These are phyloP conservation scores for Neotoxoptera formosana DNA, from an alignment of 1,140 invertebrate species.

Conservation along the genomic window DNA sequence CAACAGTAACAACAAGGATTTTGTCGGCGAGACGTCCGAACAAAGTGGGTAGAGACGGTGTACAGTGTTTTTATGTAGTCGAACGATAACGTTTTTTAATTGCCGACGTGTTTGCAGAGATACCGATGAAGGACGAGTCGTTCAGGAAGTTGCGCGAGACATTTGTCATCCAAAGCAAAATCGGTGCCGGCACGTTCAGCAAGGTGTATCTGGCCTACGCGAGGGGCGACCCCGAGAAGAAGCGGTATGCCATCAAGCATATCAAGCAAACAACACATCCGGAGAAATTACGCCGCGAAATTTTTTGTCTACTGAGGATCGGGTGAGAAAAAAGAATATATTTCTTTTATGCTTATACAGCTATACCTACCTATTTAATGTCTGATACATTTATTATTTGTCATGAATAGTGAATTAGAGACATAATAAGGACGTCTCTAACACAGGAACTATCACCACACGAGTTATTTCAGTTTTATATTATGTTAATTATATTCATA, in stretches of 20 bases:
- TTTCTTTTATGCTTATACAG: background rate
- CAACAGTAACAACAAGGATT: background rate
- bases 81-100: background rate
- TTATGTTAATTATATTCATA: background rate
- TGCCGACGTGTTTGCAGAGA: background rate
- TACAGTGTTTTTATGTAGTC: background rate
- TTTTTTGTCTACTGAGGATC: slow-evolving; percentile 80
- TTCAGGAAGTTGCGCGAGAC: slow-evolving; percentile 63
- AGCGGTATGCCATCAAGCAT: slow-evolving; percentile 81
- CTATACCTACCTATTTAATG: background rate
- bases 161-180: slow-evolving; percentile 74
- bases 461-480: background rate
- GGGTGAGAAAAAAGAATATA: slow-evolving; percentile 69
- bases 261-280: slow-evolving; percentile 84
- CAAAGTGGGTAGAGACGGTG: background rate
- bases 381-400: background rate
- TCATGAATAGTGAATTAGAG: background rate
- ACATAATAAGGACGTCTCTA: background rate
- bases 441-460: rapidly evolving
- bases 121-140: background rate
- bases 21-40: background rate
- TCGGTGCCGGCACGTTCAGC: slow-evolving; percentile 84
- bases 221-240: slow-evolving; percentile 67
- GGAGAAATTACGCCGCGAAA: slow-evolving; percentile 77
- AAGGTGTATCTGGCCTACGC: slow-evolving; percentile 79